Conservation (phyloP, 2,888 invertebrate genomes). For the Cheilosia variabilis region DNA sequence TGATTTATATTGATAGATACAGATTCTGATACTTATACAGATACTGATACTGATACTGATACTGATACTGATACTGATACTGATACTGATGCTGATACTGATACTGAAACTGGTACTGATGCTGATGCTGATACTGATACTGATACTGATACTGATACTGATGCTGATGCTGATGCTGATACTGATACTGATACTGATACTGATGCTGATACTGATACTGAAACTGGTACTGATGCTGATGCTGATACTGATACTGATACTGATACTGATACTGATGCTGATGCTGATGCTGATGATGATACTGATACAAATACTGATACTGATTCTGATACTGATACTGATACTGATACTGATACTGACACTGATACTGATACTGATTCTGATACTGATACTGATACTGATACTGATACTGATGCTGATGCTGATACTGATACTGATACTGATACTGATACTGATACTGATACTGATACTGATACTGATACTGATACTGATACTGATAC, state of each 20-base stretch:
- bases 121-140: slow-evolving; percentile 2
- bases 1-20: neutral
- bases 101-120: slow-evolving; percentile 1
- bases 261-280: too few species aligned
- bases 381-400: slow-evolving; percentile 11
- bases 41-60: slow-evolving; percentile 11
- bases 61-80: slow-evolving; percentile 11
- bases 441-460: slow-evolving; percentile 7
- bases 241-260: too few species aligned
- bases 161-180: too few species aligned
- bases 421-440: slow-evolving; percentile 8
- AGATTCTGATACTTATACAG: slow-evolving; percentile 4
- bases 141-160: too few species aligned
- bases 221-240: too few species aligned
- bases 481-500: too few species aligned
- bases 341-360: too few species aligned
- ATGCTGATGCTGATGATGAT: too few species aligned
- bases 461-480: neutral
- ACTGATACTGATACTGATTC: neutral
- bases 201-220: too few species aligned
- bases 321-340: too few species aligned
- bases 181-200: too few species aligned
- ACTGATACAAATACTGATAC: too few species aligned
- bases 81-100: slow-evolving; percentile 8
- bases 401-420: slow-evolving; percentile 5